These are phyloP conservation scores for Vulpes ferrilata DNA, from an alignment of 2,113 vertebrate genomes.

Conservation along the genomic window DNA sequence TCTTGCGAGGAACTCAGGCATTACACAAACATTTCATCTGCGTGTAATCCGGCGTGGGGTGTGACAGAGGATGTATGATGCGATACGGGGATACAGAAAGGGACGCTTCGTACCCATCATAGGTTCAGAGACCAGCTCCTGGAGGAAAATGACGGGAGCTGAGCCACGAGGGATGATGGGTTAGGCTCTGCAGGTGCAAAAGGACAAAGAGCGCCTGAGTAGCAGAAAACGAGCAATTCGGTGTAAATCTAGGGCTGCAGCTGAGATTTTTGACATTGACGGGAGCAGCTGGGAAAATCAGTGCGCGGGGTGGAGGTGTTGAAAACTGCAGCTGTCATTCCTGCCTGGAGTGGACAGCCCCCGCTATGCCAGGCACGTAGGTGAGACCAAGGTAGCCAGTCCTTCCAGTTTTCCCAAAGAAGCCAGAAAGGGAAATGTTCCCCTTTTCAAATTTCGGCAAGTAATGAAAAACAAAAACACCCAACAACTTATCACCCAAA, in stretches of 20 bases:
- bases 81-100: not conserved
- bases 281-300: not conserved
- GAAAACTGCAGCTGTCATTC: not conserved
- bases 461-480: not conserved
- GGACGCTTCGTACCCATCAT: not conserved
- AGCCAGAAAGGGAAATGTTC: not conserved
- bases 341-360: not conserved
- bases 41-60: not conserved
- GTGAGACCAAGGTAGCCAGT: not conserved
- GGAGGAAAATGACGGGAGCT: not conserved
- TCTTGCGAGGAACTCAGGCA: not conserved
- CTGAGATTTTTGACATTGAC: not conserved
- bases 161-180: not conserved
- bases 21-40: not conserved
- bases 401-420: conserved; percentile 27
- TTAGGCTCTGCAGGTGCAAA: not conserved
- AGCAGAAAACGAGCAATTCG: not conserved
- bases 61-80: not conserved
- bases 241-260: not conserved
- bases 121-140: not conserved
- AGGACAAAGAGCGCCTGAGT: not conserved
- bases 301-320: not conserved
- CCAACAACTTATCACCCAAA: not conserved
- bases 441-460: not conserved
- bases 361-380: not conserved